A percentile compares a stretch with the other conserved stretches of the same genome.
Evolutionary conservation across 2,888 invertebrate species (phyloP).

Genomic region (Mactromeris polynyma): DNA sequence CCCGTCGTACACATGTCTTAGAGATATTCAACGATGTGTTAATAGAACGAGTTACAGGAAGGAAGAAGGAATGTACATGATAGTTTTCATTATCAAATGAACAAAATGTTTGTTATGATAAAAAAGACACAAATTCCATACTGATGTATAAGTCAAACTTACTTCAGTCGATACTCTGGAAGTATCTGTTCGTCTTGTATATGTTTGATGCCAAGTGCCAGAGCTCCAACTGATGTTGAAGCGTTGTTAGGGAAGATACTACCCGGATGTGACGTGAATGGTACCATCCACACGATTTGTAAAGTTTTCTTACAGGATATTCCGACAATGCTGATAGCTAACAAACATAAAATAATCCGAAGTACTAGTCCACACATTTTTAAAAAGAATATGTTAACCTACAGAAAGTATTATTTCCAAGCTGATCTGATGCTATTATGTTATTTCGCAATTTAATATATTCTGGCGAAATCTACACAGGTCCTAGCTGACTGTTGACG

Average conservation of each 20-base stretch:
- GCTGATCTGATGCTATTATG: neutral
- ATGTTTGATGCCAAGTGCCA: slow-evolving; percentile 37
- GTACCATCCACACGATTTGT: slow-evolving; percentile 47
- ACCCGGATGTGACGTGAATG: slow-evolving; percentile 27
- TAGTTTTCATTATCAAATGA: no score
- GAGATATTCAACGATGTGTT: no score
- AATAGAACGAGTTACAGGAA: no score
- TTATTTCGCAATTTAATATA: no score
- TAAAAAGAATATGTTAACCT: neutral
- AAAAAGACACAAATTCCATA: no score
- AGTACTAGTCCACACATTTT: neutral
- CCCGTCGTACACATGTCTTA: no score
- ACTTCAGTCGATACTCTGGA: slow-evolving; percentile 41
- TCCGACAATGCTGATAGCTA: neutral
- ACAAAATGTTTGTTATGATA: no score
- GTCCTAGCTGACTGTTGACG: no score
- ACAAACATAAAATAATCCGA: neutral
- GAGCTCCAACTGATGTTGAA: slow-evolving; percentile 40
- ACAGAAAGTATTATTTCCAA: neutral
- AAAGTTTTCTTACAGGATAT: neutral
- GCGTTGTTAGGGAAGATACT: slow-evolving; percentile 36
- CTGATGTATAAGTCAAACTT: slow-evolving; percentile 10
- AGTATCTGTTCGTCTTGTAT: slow-evolving; percentile 32
- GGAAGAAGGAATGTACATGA: no score
- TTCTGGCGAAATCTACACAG: neutral